A percentile compares a stretch with the other conserved stretches of the same genome.
These are phyloP conservation scores for Sinohyriopsis cumingii DNA, from an alignment of 2,888 invertebrate genomes.

Conservation along the genomic window DNA sequence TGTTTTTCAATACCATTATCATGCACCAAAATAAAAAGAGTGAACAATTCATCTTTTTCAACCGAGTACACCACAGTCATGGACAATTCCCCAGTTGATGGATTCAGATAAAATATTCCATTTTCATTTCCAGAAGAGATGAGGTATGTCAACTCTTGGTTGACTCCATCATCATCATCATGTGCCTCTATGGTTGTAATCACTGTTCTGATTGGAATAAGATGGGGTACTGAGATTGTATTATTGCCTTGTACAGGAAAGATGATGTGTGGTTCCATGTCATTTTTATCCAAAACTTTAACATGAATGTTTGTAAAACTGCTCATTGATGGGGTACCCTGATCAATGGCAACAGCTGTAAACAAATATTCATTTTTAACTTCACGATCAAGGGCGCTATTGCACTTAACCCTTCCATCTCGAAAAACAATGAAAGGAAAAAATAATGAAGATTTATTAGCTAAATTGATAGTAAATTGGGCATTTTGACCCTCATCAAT, in stretches of 20 bases:
- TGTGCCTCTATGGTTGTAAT: conserved; percentile 52
- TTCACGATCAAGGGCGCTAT: conserved; percentile 39
- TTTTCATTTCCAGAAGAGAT: conserved; percentile 64
- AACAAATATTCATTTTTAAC: conserved; percentile 34
- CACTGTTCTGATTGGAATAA: conserved; percentile 44
- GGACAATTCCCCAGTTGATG: conserved; percentile 34
- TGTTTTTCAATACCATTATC: conserved; percentile 37
- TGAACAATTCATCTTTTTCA: conserved; percentile 29
- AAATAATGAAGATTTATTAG: conserved; percentile 45
- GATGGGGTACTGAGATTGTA: conserved; percentile 49
- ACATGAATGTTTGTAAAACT: conserved; percentile 38
- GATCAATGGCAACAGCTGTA: conserved; percentile 39
- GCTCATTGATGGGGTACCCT: conserved; percentile 36
- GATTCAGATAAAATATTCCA: conserved; percentile 43
- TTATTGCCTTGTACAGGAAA: conserved; percentile 57
- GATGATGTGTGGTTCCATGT: conserved; percentile 57
- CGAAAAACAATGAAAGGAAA: conserved; percentile 41
- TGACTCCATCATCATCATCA: conserved; percentile 56
- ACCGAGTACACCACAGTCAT: conserved; percentile 34
- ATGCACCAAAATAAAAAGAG: conserved; percentile 34
- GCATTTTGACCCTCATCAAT: conserved; percentile 52
- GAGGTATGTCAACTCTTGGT: conserved; percentile 53
- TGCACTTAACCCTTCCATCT: conserved; percentile 45
- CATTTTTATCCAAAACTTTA: conserved; percentile 62
- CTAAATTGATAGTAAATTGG: conserved; percentile 30